Conservation (phyloP, 1,140 invertebrate species). For the Bombus ignitus region DNA sequence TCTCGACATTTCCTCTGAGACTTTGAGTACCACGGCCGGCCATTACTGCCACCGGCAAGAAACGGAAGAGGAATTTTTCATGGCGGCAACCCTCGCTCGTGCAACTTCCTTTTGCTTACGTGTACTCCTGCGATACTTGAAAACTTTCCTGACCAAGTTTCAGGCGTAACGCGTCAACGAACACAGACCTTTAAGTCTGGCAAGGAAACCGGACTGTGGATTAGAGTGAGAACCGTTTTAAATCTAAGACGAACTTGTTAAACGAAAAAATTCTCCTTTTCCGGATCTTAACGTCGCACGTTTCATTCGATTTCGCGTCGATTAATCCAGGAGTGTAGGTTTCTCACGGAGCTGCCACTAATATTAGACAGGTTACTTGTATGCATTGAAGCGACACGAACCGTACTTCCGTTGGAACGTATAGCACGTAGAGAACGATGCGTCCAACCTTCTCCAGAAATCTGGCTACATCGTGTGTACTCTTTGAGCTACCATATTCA, state of each 20-base stretch:
- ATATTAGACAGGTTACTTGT: slow-evolving; percentile 15
- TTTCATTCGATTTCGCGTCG: background rate
- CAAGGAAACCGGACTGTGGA: background rate
- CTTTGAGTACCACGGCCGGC: slow-evolving; percentile 1
- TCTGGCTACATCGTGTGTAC: slow-evolving; percentile 6
- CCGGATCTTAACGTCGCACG: too few relatives aligned
- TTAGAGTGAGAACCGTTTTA: background rate
- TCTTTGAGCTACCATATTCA: slow-evolving; percentile 16
- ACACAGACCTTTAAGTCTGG: background rate
- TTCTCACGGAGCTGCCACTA: background rate
- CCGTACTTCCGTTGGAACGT: slow-evolving; percentile 5
- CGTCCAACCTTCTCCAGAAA: background rate
- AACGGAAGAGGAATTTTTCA: slow-evolving; percentile 18
- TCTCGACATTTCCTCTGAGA: slow-evolving; percentile 9
- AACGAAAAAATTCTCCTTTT: background rate
- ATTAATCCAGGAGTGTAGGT: background rate
- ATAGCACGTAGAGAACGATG: slow-evolving; percentile 4
- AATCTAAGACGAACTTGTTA: background rate
- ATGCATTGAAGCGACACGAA: slow-evolving; percentile 2
- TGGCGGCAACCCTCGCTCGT: background rate
- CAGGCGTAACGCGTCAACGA: background rate
- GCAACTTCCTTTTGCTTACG: background rate
- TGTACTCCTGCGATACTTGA: background rate
- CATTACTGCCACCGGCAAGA: slow-evolving; percentile 6
- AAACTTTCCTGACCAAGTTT: background rate